Conservation (phyloP, 1,140 invertebrate genomes). For the Drosophila prosaltans region DNA sequence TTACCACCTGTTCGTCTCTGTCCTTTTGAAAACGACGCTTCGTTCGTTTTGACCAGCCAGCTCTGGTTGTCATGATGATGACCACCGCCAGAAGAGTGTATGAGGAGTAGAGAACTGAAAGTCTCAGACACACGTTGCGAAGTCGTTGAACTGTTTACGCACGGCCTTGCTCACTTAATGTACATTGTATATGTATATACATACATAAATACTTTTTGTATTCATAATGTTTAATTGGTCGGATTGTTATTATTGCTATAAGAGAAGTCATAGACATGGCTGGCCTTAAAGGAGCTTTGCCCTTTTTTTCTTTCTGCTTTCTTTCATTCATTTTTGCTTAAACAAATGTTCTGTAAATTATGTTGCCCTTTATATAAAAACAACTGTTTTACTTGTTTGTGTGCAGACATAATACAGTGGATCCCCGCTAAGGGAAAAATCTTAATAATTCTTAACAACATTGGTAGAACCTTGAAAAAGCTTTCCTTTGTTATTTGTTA, state of each 20-base stretch:
- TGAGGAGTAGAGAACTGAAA: constrained; percentile 19
- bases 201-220: neutral
- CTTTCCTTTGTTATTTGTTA: too few species aligned
- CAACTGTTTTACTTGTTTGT: neutral
- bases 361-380: constrained; percentile 8
- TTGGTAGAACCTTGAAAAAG: too few species aligned
- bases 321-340: constrained; percentile 64
- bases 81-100: constrained; percentile 20
- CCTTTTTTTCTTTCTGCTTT: constrained; percentile 25
- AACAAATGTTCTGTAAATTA: constrained; percentile 41
- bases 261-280: constrained; percentile 8
- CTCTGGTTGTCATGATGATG: constrained; percentile 41
- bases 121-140: constrained; percentile 36
- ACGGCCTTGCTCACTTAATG: constrained; percentile 69
- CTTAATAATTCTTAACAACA: too few species aligned
- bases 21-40: constrained; percentile 13
- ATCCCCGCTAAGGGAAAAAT: too few species aligned
- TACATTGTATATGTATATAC: constrained; percentile 24
- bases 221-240: constrained; percentile 1
- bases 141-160: constrained; percentile 77
- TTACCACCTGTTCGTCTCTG: neutral
- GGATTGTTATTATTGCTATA: constrained; percentile 19
- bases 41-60: constrained; percentile 41
- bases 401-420: too few species aligned
- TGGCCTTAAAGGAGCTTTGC: constrained; percentile 24